A percentile compares a stretch with the other conserved stretches of the same genome.
Conservation (phyloP, 2,113 vertebrate genomes). For the Grus americana region DNA sequence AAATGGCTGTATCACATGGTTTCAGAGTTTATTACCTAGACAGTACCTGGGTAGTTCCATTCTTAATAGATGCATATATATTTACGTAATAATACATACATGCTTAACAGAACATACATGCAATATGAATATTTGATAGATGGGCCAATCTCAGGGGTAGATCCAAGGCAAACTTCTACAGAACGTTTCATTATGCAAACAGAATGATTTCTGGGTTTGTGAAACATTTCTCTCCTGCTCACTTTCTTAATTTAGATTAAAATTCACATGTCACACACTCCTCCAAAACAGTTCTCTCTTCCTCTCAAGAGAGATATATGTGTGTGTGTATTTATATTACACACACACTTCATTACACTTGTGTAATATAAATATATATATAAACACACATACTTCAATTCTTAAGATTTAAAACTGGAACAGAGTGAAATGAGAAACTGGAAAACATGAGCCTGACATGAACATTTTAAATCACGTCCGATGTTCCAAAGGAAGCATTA, state of each 20-base stretch:
- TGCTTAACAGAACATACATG: neutral
- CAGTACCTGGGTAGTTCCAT: neutral
- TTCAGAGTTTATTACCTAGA: neutral
- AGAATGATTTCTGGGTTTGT: neutral
- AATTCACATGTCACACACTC: neutral
- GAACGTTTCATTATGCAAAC: neutral
- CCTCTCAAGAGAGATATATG: neutral
- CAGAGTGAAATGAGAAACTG: neutral
- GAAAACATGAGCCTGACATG: neutral
- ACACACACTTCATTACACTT: neutral
- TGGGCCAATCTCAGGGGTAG: neutral
- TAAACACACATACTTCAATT: neutral
- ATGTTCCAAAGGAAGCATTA: neutral
- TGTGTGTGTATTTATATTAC: neutral
- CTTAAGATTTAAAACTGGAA: neutral
- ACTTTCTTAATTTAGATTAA: neutral
- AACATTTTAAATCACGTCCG: neutral
- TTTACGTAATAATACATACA: neutral
- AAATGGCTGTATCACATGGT: neutral
- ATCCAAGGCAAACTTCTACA: neutral
- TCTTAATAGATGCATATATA: neutral
- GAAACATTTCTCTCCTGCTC: neutral
- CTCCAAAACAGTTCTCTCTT: neutral
- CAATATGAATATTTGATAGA: neutral
- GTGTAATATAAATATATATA: neutral